Percentiles rank a stretch among this genome's conserved stretches.
Evolutionary conservation across 2,888 invertebrate genomes (phyloP).

Genomic region (Parnassius orleans): DNA sequence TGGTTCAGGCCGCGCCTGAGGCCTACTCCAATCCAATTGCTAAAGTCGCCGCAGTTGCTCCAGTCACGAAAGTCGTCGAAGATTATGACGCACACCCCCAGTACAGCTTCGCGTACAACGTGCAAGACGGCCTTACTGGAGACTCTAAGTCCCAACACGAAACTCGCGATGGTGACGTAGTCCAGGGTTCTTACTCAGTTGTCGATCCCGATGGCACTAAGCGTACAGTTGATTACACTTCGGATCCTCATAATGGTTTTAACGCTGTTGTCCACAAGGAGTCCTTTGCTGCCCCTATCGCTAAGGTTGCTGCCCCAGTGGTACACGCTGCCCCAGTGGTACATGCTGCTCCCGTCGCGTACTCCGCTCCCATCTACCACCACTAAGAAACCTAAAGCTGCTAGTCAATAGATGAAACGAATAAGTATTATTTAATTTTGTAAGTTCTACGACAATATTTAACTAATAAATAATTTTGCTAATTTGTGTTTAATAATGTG

Average conservation of each 20-base stretch:
- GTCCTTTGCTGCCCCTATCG: constrained; percentile 48
- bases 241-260: constrained; percentile 67
- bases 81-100: constrained; percentile 63
- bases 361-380: constrained; percentile 28
- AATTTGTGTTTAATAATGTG: background rate
- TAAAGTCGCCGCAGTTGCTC: constrained; percentile 40
- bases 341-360: constrained; percentile 48
- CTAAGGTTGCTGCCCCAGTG: constrained; percentile 42
- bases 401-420: constrained; percentile 34
- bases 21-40: constrained; percentile 20
- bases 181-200: constrained; percentile 67
- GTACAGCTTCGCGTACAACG: constrained; percentile 74
- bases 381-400: constrained; percentile 29
- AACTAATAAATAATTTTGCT: constrained; percentile 16
- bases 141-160: constrained; percentile 67
- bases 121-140: constrained; percentile 64
- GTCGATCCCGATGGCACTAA: constrained; percentile 65
- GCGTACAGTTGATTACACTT: constrained; percentile 66
- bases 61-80: constrained; percentile 49
- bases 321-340: constrained; percentile 39
- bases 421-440: constrained; percentile 28
- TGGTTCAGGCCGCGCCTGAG: constrained; percentile 56
- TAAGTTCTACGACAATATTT: constrained; percentile 4
- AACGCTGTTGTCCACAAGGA: constrained; percentile 68
- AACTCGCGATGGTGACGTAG: constrained; percentile 62